Conservation (phyloP, 2,888 invertebrate species). For the Orchestes rusci region DNA sequence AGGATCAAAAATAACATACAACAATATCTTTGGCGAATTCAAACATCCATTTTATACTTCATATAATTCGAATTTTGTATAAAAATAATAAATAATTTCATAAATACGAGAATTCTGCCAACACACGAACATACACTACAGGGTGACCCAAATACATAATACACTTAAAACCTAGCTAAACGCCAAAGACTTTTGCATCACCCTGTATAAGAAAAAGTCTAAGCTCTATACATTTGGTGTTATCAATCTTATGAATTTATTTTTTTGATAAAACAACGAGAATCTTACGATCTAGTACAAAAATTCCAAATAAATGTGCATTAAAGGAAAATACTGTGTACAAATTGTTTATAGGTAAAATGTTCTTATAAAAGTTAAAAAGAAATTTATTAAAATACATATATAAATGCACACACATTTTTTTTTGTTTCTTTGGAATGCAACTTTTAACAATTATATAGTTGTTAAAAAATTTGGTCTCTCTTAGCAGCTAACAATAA, state of each 20-base stretch:
- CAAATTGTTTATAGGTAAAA: no score
- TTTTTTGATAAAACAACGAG: not conserved
- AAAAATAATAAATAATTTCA: no score
- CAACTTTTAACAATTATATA: conserved; percentile 22
- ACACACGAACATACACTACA: no score
- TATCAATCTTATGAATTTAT: conserved; percentile 17
- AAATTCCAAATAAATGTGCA: conserved; percentile 17
- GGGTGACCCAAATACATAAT: conserved; percentile 12
- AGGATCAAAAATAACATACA: conserved; percentile 25
- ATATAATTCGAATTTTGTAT: no score
- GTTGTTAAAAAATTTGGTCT: conserved; percentile 25
- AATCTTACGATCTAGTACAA: not conserved
- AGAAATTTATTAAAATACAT: conserved; percentile 26
- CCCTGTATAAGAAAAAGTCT: no score
- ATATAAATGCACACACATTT: conserved; percentile 18
- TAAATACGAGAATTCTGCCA: no score
- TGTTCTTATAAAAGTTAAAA: conserved; percentile 22
- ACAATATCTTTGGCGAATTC: conserved; percentile 29
- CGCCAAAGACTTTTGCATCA: no score
- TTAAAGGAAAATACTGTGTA: conserved; percentile 22
- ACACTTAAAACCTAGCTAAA: no score
- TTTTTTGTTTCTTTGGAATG: conserved; percentile 21
- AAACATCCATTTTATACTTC: conserved; percentile 15
- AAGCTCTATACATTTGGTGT: conserved; percentile 24
- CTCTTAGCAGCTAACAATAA: conserved; percentile 23